Evolutionary conservation across 1,140 invertebrate genomes (phyloP), one percentile per base, ranked within the genome.

Genomic region (Aphaenogaster ashmeadi): DNA sequence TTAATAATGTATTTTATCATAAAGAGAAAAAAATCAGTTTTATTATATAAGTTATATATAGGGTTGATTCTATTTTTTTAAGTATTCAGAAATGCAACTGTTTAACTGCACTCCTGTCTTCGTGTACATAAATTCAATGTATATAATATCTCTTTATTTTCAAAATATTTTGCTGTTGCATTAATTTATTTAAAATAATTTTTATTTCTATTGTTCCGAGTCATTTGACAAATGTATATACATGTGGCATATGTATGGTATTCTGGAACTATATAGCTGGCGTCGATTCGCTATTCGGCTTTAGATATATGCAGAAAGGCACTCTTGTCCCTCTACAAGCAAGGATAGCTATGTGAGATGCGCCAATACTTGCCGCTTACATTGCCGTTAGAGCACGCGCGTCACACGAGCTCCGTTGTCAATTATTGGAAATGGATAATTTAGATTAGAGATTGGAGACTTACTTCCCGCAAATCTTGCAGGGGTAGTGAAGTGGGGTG

Each of bases 391-490:
- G 56, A 33, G 41, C 62, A 74, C 88, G 41, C 60, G 54, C 64
- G 60, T 90, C 75, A 79, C 77, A 69, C 38, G 89, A 79, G 78
- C 44, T 86, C 54, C 60, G 36, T 33, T 67, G 44, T 87, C 62
- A 72, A 84, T 75, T 79, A 89, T 87, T 72, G 91, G 93, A 93
- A 93, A 93, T 88, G 93, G 92, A 92, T 93, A 91, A 94, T 92
- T 93, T 92, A 94, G 92, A 94, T 94, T 94, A 94, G 93, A 94
- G 93, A 93, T 94, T 94, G 96, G 95, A 96, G 96, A 98, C 98
- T 98, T 98, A 99, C 98, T 99, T 99, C 97, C 98, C 98, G 97
- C 99, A 99, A 95, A 99, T 97, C 97, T 98, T 99, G 97, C 99
- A 99, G 93, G 98, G 98, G 96, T 98, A 97, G 92, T 97, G 95